Evolutionary conservation across 2,113 vertebrate genomes (phyloP).

Genomic region (Aldabrachelys gigantea): DNA sequence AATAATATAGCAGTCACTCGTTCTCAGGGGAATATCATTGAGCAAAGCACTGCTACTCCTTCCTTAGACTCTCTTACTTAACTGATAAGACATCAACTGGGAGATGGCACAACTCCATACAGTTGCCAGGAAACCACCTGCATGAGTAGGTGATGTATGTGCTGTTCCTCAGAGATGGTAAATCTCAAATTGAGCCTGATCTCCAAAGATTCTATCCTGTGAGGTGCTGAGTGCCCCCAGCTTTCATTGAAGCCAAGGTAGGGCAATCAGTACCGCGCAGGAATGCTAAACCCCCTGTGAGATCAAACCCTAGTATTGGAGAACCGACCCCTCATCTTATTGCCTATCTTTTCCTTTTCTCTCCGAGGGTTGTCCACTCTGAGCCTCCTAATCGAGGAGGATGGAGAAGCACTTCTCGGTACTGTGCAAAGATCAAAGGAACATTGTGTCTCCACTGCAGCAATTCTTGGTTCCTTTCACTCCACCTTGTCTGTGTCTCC

Average conservation of each 20-base stretch:
- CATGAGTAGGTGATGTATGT: slow-evolving; percentile 43
- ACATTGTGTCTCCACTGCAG: slow-evolving; percentile 54
- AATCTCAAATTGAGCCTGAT: slow-evolving; percentile 25
- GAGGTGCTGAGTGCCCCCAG: slow-evolving; percentile 12
- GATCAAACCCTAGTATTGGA: not conserved
- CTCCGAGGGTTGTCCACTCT: not conserved
- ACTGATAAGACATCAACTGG: slow-evolving; percentile 63
- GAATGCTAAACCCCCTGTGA: not conserved
- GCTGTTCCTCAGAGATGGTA: slow-evolving; percentile 37
- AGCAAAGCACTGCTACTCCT: slow-evolving; percentile 54
- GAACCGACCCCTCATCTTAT: slow-evolving; percentile 21
- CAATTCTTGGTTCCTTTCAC: slow-evolving; percentile 56
- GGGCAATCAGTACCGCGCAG: not conserved
- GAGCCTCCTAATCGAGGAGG: rapidly evolving
- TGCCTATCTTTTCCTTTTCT: slow-evolving; percentile 36
- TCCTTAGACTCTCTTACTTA: slow-evolving; percentile 55
- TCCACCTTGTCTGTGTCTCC: slow-evolving; percentile 64
- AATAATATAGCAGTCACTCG: not conserved
- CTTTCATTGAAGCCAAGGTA: slow-evolving; percentile 41
- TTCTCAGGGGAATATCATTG: slow-evolving; percentile 43
- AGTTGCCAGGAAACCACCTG: slow-evolving; percentile 65
- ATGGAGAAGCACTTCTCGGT: slow-evolving; percentile 28
- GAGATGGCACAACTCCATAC: not conserved
- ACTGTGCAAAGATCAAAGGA: slow-evolving; percentile 29
- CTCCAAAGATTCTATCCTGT: not conserved